Conservation (phyloP, 2,888 invertebrate genomes). For the Melikaiella ostensackeni region DNA sequence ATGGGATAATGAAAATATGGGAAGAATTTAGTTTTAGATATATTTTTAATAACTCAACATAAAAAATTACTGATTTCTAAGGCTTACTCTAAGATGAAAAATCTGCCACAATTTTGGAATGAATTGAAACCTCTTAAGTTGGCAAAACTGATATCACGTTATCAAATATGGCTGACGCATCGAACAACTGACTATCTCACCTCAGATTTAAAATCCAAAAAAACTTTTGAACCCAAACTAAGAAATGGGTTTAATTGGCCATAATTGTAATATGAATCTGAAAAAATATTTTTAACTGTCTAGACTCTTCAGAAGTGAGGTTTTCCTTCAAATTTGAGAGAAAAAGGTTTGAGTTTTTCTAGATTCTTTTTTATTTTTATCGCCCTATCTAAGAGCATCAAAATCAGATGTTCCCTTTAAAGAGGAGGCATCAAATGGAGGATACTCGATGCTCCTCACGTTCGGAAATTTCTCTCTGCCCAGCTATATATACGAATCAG, state of each 20-base stretch:
- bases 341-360: not conserved
- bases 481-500: slow-evolving; percentile 14
- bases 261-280: not conserved
- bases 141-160: too few relatives aligned
- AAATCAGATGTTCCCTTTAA: not conserved
- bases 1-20: too few relatives aligned
- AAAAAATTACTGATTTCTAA: too few relatives aligned
- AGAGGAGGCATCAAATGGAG: not conserved
- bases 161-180: not conserved
- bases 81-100: too few relatives aligned
- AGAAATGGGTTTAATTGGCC: too few relatives aligned
- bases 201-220: not conserved
- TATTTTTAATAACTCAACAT: too few relatives aligned
- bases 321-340: too few relatives aligned
- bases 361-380: not conserved
- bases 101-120: too few relatives aligned
- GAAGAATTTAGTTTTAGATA: too few relatives aligned
- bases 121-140: too few relatives aligned
- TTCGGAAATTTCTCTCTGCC: slow-evolving; percentile 23
- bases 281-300: not conserved
- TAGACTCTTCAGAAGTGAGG: too few relatives aligned
- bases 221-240: too few relatives aligned
- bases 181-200: not conserved
- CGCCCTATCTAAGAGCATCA: not conserved
- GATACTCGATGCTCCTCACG: slow-evolving; percentile 26